Evolutionary conservation across 2,113 vertebrate genomes (phyloP).

Genomic region (Corynorhinus townsendii): DNA sequence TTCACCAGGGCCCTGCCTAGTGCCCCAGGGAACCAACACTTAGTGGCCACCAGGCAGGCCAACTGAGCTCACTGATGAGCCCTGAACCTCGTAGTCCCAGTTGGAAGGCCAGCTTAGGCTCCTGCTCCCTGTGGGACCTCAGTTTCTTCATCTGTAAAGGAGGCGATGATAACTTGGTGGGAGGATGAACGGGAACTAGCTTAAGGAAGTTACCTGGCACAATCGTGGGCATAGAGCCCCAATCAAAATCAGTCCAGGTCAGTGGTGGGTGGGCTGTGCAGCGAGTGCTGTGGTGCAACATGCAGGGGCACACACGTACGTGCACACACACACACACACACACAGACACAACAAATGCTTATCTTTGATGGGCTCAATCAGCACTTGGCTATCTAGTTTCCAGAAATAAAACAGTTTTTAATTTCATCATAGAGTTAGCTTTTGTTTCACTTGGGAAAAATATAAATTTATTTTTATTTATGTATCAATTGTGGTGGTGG

Average conservation of each 20-base stretch:
- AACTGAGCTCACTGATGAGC: background rate
- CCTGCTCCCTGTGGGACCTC: background rate
- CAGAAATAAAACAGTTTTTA: background rate
- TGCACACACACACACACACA: background rate
- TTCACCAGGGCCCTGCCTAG: background rate
- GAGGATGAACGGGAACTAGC: background rate
- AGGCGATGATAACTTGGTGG: background rate
- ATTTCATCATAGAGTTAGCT: background rate
- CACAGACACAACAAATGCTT: background rate
- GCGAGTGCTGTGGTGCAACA: background rate
- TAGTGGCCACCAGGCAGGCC: background rate
- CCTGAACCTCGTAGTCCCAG: no score
- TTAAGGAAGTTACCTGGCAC: background rate
- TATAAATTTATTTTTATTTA: background rate
- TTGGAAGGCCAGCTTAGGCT: background rate
- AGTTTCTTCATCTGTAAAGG: background rate
- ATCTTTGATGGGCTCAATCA: background rate
- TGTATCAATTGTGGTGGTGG: background rate
- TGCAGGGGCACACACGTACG: rapidly evolving
- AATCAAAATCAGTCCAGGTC: background rate
- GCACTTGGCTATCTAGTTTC: background rate
- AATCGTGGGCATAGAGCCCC: background rate
- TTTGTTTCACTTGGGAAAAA: background rate
- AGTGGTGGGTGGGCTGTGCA: background rate
- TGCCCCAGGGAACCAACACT: background rate